Evolutionary conservation across 64 coral and sea anemone species (phyloP).

Genomic region (Montipora sp.): DNA sequence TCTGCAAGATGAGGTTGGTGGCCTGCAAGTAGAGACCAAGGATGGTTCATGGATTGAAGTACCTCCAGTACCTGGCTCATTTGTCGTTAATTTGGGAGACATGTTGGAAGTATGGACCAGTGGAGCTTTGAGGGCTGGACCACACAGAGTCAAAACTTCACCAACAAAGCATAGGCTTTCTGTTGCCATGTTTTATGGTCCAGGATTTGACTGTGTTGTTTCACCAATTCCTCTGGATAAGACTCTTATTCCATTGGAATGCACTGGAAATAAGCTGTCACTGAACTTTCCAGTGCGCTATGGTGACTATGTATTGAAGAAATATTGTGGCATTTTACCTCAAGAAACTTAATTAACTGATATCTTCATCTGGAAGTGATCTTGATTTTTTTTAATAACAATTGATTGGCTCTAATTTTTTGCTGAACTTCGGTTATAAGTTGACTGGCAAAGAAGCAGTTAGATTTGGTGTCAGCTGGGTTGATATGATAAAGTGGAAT

Average conservation of each 20-base stretch:
- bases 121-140: slow-evolving; percentile 65
- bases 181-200: slow-evolving; percentile 73
- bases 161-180: slow-evolving; percentile 49
- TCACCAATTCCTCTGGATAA: slow-evolving; percentile 64
- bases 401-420: too few species aligned
- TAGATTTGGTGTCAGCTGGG: too few species aligned
- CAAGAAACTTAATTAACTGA: background rate
- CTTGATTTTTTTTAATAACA: too few species aligned
- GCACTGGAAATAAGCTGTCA: background rate
- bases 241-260: slow-evolving; percentile 40
- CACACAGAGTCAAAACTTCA: slow-evolving; percentile 70
- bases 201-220: slow-evolving; percentile 64
- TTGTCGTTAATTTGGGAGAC: slow-evolving; percentile 80
- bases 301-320: slow-evolving; percentile 66
- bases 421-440: too few species aligned
- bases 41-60: slow-evolving; percentile 66
- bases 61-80: slow-evolving; percentile 62
- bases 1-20: slow-evolving; percentile 75
- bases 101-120: slow-evolving; percentile 83
- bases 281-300: slow-evolving; percentile 55
- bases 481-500: too few species aligned
- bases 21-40: slow-evolving; percentile 47
- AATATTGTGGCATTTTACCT: slow-evolving; percentile 63
- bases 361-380: background rate
- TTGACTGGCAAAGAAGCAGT: too few species aligned